Evolutionary conservation across 2,888 invertebrate genomes (phyloP), one percentile per base, ranked within the genome.

Genomic region (Caenorhabditis virilis): DNA sequence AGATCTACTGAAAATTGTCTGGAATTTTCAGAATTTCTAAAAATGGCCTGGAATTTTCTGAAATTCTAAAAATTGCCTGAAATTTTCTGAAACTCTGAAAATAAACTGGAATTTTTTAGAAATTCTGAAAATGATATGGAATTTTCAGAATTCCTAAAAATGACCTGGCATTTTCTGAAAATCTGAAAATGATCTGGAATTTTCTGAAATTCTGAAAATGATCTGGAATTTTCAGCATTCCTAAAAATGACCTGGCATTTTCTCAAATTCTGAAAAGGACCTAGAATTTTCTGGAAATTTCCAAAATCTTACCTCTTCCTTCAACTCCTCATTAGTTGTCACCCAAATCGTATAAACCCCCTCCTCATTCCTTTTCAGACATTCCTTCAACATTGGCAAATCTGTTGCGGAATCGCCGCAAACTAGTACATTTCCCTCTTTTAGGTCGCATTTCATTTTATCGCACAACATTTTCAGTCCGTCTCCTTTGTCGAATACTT

Each of bases 291-390:
- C n/a, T n/a, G n/a, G n/a, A n/a, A n/a, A n/a, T n/a, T n/a, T n/a
- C n/a, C n/a, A n/a, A n/a, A n/a, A n/a, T n/a, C 36, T 20, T 15
- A 76, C 77, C 71, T 77, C 63, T 36, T 69, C 55, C 54, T 72
- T 65, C 23, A 81, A 57, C 1, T 27, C 46, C 45, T 69, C 59
- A 42, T 75, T 73, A 2, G 51, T 70, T 5, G 81, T 80, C 18
- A 82, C 81, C 80, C 82, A 82, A n/a, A 83, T 80, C 6, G 83
- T 83, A 59, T 71, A 82, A 0, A 79, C 78, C 26, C 74, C 77
- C 35, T 66, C 50, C 2, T 75, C 68, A 61, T 82, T 79, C 27
- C 61, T 54, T n/a, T 63, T 48, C 50, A 83, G 62, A 49, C 82
- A 82, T 38, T 74, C 77, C 43, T 74, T 67, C 16, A 83, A 57